Conservation (phyloP, 2,113 vertebrate species). For the Triplophysa dalaica region DNA sequence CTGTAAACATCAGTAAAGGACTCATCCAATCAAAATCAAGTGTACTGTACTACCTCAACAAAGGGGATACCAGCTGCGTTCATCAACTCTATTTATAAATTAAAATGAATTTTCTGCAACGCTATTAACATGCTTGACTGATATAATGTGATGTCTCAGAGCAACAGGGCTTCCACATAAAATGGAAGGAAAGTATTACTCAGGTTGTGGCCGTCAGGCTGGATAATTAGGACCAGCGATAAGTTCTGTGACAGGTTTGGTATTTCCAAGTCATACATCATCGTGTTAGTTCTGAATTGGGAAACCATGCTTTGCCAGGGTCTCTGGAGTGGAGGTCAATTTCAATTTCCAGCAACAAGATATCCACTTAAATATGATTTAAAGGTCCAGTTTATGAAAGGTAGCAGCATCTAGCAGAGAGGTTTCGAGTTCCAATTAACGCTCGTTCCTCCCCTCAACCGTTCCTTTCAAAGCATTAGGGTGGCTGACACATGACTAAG, state of each 20-base stretch:
- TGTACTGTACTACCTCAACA: not conserved
- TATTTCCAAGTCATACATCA: slow-evolving; percentile 10
- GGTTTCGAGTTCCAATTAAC: too few species aligned
- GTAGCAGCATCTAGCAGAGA: too few species aligned
- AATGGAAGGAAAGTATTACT: slow-evolving; percentile 19
- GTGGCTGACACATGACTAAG: too few species aligned
- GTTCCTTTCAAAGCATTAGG: too few species aligned
- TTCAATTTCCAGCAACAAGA: not conserved
- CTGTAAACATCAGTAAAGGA: slow-evolving; percentile 16
- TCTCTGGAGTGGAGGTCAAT: not conserved
- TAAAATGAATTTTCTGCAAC: not conserved
- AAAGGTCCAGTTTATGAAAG: not conserved
- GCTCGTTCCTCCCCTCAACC: too few species aligned
- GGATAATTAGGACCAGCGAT: slow-evolving; percentile 30
- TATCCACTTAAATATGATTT: not conserved
- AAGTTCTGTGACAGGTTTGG: slow-evolving; percentile 27
- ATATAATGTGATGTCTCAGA: slow-evolving; percentile 6
- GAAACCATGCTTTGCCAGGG: not conserved
- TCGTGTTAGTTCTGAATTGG: not conserved
- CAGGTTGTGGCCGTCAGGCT: slow-evolving; percentile 6
- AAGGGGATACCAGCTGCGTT: not conserved
- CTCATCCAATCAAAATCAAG: slow-evolving; percentile 14
- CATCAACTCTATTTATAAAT: slow-evolving; percentile 6
- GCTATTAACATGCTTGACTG: not conserved
- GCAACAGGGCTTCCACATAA: not conserved